These are phyloP conservation scores for Talpa occidentalis DNA, from an alignment of 2,113 vertebrate species.

Conservation along the genomic window DNA sequence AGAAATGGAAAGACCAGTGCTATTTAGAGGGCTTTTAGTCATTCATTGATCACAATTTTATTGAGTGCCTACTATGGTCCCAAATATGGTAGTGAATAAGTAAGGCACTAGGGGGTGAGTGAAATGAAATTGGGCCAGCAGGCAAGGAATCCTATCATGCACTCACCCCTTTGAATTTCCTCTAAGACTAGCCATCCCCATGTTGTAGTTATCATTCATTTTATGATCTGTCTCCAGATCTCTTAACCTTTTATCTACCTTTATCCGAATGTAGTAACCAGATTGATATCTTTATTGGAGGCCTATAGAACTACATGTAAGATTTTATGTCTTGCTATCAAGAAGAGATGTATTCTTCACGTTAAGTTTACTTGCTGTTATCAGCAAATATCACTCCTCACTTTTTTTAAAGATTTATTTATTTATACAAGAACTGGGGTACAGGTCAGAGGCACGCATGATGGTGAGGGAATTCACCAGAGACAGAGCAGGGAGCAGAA, in stretches of 20 bases:
- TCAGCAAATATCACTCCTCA: not conserved
- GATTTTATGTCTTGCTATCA: not conserved
- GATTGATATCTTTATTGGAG: not conserved
- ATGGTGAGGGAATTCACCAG: no score
- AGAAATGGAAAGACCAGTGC: not conserved
- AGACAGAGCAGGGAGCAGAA: no score
- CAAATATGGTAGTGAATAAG: not conserved
- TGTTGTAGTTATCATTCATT: not conserved
- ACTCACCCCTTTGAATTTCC: not conserved
- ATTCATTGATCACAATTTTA: not conserved
- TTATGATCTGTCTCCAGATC: not conserved
- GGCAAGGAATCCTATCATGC: rapidly evolving
- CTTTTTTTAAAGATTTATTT: no score
- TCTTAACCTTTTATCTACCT: not conserved
- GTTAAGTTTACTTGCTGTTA: not conserved
- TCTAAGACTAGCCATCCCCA: not conserved
- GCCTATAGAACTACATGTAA: not conserved
- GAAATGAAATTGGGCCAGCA: not conserved
- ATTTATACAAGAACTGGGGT: no score
- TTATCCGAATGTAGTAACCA: not conserved
- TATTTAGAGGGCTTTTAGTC: not conserved
- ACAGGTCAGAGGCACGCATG: no score
- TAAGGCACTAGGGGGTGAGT: no score
- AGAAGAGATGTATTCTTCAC: not conserved
- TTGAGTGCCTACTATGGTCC: not conserved